Evolutionary conservation across 1,140 invertebrate species (phyloP), one percentile per base, ranked within the genome.

Genomic region (Procambarus clarkii): DNA sequence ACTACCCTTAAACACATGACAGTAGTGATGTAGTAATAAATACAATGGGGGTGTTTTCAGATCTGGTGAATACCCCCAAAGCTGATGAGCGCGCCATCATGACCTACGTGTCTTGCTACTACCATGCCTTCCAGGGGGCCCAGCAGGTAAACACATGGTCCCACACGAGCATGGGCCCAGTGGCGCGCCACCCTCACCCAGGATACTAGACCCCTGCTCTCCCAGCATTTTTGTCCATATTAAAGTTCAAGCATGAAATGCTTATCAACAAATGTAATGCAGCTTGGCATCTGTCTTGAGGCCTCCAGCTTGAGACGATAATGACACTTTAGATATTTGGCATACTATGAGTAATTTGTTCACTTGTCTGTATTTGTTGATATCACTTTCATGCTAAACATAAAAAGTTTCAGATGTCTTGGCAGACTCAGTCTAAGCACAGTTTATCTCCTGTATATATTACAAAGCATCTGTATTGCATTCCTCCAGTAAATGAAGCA

Each of bases 81-180:
- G 98, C 98, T 94, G 98, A 99, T 95, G 98, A 99, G 96, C 97
- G 98, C 95, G 98, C 98, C 94, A 98, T 99, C 95, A 99, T 99
- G 98, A 99, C 98, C 94, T 99, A 99, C 95, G 98, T 99, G 95
- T 99, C 98, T 95, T 99, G 98, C 96, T 99, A 98, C 96, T 99
- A 99, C 96, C 98, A 99, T 96, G 98, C 98, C 95, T 99, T 99
- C 97, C 98, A 98, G 96, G 98, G 98, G 95, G 98, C 98, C 94
- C 98, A 98, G 96, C 98, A 99, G 98, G 98, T 99, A 96, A 92
- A 86, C 77, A 54, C 74, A 58, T n/a, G 85, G 85, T 48, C 85
- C 85, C 85, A 54, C 74, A 86, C 76, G 60, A 86, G 85, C 85
- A 86, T 86, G 85, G 76, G 48, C 74, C 85, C 85, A 77, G 71